Evolutionary conservation across 2,888 invertebrate species (phyloP).

Genomic region (Heliconius charithonia): DNA sequence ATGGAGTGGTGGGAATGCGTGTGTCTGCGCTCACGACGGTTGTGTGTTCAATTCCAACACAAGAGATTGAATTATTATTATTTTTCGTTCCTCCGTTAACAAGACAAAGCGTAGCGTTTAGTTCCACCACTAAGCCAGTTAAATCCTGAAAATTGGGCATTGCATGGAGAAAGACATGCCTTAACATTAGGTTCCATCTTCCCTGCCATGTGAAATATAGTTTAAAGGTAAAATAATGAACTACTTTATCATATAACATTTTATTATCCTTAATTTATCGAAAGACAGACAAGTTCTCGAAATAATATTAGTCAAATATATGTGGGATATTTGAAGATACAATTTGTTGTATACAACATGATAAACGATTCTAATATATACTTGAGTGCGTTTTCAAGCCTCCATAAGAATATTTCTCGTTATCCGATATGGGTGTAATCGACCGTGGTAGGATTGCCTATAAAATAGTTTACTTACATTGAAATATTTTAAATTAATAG

Average conservation of each 20-base stretch:
- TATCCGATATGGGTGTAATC: slow-evolving; percentile 21
- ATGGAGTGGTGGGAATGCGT: no score
- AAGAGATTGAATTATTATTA: not conserved
- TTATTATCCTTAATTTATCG: no score
- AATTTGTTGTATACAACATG: not conserved
- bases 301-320: not conserved
- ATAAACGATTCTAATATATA: slow-evolving; percentile 10
- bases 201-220: no score
- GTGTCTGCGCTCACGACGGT: no score
- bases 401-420: slow-evolving; percentile 15
- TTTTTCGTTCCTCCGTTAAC: not conserved
- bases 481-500: slow-evolving; percentile 18
- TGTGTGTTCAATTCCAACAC: no score
- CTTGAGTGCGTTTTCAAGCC: slow-evolving; percentile 9
- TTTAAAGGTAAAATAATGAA: no score
- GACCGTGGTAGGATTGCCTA: slow-evolving; percentile 5
- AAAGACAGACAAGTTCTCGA: not conserved
- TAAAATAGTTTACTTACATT: slow-evolving; percentile 10
- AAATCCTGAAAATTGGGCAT: no score
- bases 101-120: not conserved
- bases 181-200: no score
- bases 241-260: no score
- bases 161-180: no score
- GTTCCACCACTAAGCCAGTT: no score
- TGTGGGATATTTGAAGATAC: not conserved